Percentiles rank a stretch among this genome's conserved stretches.
phyloP scores from a whole-genome alignment of 2,888 invertebrate genomes.

The Patella ulyssiponensis region DNA sequence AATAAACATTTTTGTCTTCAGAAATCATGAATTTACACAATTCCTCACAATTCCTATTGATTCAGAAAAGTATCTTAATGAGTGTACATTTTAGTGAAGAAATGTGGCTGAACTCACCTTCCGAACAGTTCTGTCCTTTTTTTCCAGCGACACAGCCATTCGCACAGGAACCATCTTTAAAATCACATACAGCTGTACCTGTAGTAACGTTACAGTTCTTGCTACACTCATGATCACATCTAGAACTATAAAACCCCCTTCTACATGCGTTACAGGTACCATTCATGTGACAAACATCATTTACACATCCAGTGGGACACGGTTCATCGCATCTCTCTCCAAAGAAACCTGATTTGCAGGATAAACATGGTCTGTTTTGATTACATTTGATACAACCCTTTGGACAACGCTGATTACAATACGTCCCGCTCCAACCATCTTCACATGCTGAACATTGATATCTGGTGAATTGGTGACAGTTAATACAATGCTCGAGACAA shows the following conservation, averaged over 20 bases:
- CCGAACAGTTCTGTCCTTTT: not conserved
- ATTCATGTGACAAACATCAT: not conserved
- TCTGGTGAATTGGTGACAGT: too few species aligned
- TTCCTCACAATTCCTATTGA: too few species aligned
- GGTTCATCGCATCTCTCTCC: constrained; percentile 38
- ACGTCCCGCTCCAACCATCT: too few species aligned
- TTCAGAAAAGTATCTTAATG: too few species aligned
- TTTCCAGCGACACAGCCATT: not conserved
- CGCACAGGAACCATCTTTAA: not conserved
- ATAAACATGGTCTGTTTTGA: constrained; percentile 30
- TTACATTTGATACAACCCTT: constrained; percentile 27
- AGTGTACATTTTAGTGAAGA: too few species aligned
- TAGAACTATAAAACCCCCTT: not conserved
- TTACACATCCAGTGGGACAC: constrained; percentile 21
- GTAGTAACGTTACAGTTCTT: not conserved
- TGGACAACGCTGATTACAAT: not conserved
- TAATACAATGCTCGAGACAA: constrained; percentile 32
- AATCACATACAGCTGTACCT: not conserved
- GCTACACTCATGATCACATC: not conserved
- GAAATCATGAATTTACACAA: too few species aligned
- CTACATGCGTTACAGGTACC: constrained; percentile 30
- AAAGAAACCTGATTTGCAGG: constrained; percentile 41
- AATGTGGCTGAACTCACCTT: too few species aligned
- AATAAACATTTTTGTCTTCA: too few species aligned
- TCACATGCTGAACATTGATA: too few species aligned